These are phyloP conservation scores for Spodoptera litura DNA, from an alignment of 1,140 invertebrate genomes.

Conservation along the genomic window DNA sequence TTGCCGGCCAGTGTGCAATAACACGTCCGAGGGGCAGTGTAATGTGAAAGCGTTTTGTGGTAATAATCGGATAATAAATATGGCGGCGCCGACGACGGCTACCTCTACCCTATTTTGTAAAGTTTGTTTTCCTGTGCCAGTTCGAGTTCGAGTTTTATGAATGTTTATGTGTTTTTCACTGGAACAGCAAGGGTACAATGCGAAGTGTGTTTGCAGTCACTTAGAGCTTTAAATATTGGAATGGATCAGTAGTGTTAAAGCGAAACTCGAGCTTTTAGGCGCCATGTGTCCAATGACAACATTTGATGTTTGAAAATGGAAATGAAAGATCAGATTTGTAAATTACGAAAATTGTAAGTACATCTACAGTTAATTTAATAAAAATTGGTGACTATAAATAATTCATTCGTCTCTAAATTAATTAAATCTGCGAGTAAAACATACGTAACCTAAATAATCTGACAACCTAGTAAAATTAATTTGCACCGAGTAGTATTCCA, in stretches of 20 bases:
- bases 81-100: conserved; percentile 44
- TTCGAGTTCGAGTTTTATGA: conserved; percentile 23
- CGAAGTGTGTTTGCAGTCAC: background rate
- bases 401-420: conserved; percentile 1
- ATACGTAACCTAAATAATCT: conserved; percentile 19
- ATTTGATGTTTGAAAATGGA: too few relatives aligned
- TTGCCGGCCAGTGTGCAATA: conserved; percentile 38
- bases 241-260: background rate
- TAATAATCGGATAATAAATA: conserved; percentile 73
- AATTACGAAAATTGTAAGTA: too few relatives aligned
- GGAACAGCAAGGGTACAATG: background rate
- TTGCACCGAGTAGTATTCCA: background rate
- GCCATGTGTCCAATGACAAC: background rate
- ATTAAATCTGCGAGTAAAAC: conserved; percentile 6
- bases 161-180: conserved; percentile 29
- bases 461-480: conserved; percentile 23
- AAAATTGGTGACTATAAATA: background rate
- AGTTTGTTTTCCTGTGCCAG: conserved; percentile 39
- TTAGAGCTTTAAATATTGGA: conserved; percentile 10
- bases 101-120: conserved; percentile 42
- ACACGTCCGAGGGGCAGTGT: conserved; percentile 63
- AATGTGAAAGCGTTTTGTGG: conserved; percentile 66
- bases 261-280: background rate
- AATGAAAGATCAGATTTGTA: background rate
- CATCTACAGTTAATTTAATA: too few relatives aligned